Conservation (phyloP, 2,888 invertebrate species). For the Rotaria sp. region DNA sequence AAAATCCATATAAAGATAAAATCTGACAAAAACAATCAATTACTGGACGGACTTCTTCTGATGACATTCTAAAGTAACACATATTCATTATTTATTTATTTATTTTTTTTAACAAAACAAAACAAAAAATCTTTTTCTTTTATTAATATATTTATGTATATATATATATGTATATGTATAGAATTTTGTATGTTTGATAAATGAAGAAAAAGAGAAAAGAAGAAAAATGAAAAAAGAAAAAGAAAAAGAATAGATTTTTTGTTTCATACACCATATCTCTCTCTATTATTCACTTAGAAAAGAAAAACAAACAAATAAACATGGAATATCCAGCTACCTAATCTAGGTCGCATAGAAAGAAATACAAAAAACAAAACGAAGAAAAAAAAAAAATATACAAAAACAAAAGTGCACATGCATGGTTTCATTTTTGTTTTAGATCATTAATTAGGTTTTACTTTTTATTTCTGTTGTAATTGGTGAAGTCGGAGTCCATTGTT, state of each 20-base stretch:
- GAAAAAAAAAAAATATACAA: neutral
- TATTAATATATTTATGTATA: neutral
- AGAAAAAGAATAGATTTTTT: neutral
- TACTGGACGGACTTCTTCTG: neutral
- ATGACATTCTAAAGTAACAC: neutral
- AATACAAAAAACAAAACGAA: neutral
- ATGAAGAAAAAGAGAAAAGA: neutral
- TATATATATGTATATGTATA: slow-evolving; percentile 3
- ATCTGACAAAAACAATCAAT: slow-evolving; percentile 28
- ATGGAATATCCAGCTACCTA: slow-evolving; percentile 10
- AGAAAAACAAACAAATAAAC: neutral
- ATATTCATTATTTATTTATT: neutral
- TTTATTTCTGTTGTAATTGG: neutral
- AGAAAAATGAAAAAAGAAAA: neutral
- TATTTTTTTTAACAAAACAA: neutral
- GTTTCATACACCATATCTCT: slow-evolving; percentile 5
- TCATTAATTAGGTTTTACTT: neutral
- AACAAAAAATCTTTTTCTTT: neutral
- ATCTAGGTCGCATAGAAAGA: neutral
- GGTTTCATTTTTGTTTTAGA: neutral
- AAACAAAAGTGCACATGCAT: neutral
- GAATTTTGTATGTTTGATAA: neutral
- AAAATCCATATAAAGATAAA: neutral
- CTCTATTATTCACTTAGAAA: slow-evolving; percentile 10
- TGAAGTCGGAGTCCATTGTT: neutral